phyloP scores from a whole-genome alignment of 2,888 invertebrate species.

The Erynnis tages region DNA sequence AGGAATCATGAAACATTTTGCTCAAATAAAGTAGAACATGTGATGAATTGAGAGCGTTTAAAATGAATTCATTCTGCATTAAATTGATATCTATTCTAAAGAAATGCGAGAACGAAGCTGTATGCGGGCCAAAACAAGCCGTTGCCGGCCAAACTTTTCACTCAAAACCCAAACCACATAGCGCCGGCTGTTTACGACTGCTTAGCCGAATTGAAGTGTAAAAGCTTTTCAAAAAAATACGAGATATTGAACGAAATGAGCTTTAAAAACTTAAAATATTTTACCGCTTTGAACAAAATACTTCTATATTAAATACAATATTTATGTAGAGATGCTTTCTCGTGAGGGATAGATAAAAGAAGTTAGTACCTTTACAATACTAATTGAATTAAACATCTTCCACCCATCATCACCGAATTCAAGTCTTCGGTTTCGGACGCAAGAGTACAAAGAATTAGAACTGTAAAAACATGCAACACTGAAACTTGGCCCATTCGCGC shows the following conservation, averaged over 20 bases:
- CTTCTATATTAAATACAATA: no score
- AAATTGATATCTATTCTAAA: constrained; percentile 28
- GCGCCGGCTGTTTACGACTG: background rate
- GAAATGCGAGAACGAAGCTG: background rate
- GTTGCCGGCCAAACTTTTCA: constrained; percentile 15
- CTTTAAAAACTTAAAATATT: background rate
- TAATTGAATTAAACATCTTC: background rate
- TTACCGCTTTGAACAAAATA: no score
- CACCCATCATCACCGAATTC: background rate
- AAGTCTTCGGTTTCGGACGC: background rate
- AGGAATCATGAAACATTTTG: background rate
- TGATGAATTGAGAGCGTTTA: no score
- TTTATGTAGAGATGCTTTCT: no score
- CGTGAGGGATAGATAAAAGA: no score
- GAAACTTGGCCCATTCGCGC: background rate
- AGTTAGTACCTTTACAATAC: no score
- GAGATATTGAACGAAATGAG: background rate
- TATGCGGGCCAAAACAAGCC: constrained; percentile 5
- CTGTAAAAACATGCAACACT: no score
- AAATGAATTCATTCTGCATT: background rate
- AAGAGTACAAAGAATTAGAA: background rate
- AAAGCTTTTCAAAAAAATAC: background rate
- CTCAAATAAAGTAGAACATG: no score
- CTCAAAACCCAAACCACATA: constrained; percentile 9
- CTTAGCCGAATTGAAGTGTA: background rate